These are phyloP conservation scores for Phortica magna DNA, from an alignment of 2,888 invertebrate genomes.

Conservation along the genomic window DNA sequence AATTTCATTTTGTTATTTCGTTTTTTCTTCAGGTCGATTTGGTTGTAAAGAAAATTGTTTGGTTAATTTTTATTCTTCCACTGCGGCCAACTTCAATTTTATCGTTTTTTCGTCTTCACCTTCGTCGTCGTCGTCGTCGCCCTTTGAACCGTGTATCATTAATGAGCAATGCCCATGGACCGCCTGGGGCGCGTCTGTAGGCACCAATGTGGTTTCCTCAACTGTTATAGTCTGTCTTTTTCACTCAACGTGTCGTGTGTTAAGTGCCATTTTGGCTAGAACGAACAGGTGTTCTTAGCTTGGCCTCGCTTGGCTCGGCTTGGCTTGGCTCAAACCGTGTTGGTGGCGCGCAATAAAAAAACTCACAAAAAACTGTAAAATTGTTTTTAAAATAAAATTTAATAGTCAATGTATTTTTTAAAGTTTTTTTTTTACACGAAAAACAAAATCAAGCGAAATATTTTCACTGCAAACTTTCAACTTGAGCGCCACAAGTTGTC, in stretches of 20 bases:
- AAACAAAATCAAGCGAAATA: slow-evolving; percentile 18
- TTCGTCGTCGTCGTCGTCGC: slow-evolving; percentile 12
- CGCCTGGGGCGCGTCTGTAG: slow-evolving; percentile 38
- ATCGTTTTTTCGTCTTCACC: not conserved
- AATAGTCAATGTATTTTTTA: slow-evolving; percentile 1
- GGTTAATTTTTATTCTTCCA: slow-evolving; percentile 46
- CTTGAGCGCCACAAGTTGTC: slow-evolving; percentile 69
- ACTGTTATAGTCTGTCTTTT: not conserved
- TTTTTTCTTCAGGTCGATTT: slow-evolving; percentile 19
- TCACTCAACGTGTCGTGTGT: not conserved
- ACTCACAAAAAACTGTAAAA: slow-evolving; percentile 15
- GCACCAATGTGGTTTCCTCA: not conserved
- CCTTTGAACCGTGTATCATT: slow-evolving; percentile 35
- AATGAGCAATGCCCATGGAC: slow-evolving; percentile 21
- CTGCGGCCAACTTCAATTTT: slow-evolving; percentile 22
- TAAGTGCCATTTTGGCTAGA: not conserved
- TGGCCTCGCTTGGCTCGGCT: not conserved
- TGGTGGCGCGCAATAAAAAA: not conserved
- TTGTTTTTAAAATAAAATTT: slow-evolving; percentile 17
- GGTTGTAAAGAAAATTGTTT: slow-evolving; percentile 40
- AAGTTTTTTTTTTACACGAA: not conserved
- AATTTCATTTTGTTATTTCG: not conserved
- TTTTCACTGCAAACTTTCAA: slow-evolving; percentile 66
- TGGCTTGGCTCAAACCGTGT: not conserved
- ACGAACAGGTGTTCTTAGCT: slow-evolving; percentile 25